Evolutionary conservation across 2,888 invertebrate genomes (phyloP).

Genomic region (Malthinus seriepunctatus): DNA sequence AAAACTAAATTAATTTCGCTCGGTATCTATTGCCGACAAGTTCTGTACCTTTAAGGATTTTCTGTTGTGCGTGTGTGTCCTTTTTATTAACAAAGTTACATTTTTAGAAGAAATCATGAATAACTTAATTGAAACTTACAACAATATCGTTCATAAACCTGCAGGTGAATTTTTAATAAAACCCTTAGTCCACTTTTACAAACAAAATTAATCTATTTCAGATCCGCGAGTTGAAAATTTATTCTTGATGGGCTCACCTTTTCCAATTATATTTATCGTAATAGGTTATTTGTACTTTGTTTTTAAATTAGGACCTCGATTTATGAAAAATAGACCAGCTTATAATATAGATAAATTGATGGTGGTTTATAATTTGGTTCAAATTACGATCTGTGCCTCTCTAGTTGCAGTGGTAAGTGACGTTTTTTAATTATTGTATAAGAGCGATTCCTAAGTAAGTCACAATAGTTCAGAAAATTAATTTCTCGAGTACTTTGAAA

Average conservation of each 20-base stretch:
- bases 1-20: too few relatives aligned
- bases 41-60: background rate
- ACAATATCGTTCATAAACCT: slow-evolving; percentile 16
- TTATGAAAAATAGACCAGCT: slow-evolving; percentile 67
- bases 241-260: slow-evolving; percentile 57
- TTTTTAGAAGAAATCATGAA: slow-evolving; percentile 53
- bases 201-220: slow-evolving; percentile 48
- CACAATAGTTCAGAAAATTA: too few relatives aligned
- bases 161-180: slow-evolving; percentile 9
- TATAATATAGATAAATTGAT: slow-evolving; percentile 63
- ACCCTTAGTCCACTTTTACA: background rate
- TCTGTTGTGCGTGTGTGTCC: background rate
- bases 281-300: slow-evolving; percentile 61
- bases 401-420: slow-evolving; percentile 43
- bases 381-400: slow-evolving; percentile 56
- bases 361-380: slow-evolving; percentile 66
- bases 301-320: slow-evolving; percentile 63
- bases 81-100: slow-evolving; percentile 33
- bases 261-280: slow-evolving; percentile 55
- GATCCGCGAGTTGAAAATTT: slow-evolving; percentile 64
- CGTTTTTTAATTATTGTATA: too few relatives aligned
- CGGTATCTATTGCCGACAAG: too few relatives aligned
- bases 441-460: too few relatives aligned
- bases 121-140: slow-evolving; percentile 47
- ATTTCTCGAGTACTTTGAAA: too few relatives aligned